Percentiles rank a stretch among this genome's conserved stretches.
phyloP scores from a whole-genome alignment of 2,797 vertebrate genomes.

The Molossus alvarezi region DNA sequence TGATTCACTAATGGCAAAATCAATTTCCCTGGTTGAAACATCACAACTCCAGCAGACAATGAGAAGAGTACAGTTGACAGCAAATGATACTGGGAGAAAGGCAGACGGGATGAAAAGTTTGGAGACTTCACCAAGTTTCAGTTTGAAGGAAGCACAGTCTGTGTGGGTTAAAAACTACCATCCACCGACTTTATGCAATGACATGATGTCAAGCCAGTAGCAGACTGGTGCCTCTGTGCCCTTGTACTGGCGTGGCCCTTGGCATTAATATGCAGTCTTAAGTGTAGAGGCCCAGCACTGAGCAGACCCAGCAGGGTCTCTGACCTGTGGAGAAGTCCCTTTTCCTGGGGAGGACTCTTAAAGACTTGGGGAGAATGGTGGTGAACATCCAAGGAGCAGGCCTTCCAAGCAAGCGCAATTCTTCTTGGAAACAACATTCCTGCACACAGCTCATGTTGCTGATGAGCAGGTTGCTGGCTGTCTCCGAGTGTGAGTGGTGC shows the following conservation, averaged over 20 bases:
- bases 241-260: neutral
- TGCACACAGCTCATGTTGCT: neutral
- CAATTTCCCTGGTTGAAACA: constrained; percentile 24
- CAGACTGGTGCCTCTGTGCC: neutral
- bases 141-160: constrained; percentile 14
- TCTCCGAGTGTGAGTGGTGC: neutral
- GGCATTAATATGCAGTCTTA: neutral
- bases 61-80: neutral
- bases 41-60: neutral
- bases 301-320: neutral
- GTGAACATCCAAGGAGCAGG: neutral
- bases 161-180: neutral
- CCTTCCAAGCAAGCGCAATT: neutral
- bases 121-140: neutral
- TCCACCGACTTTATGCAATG: neutral
- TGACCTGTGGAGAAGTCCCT: neutral
- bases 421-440: neutral
- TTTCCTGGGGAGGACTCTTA: neutral
- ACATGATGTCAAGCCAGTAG: neutral
- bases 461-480: neutral
- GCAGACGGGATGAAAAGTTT: neutral
- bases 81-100: neutral
- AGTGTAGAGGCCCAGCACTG: neutral
- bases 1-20: constrained; percentile 25
- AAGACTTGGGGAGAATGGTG: neutral